These are phyloP conservation scores for Thamnaconus septentrionalis DNA, from an alignment of 2,113 vertebrate genomes.

Conservation along the genomic window DNA sequence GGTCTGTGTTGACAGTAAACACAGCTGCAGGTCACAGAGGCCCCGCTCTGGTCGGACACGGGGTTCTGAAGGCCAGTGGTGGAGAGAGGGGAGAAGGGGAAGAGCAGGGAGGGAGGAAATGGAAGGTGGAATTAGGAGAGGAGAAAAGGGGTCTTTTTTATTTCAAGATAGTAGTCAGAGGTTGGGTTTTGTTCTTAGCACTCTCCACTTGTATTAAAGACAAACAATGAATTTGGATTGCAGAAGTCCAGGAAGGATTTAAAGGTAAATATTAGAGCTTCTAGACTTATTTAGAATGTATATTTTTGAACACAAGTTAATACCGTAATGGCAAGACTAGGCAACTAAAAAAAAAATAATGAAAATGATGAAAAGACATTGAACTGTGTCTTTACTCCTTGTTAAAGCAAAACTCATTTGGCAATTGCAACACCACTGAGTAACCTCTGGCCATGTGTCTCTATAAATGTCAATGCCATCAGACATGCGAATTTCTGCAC, in stretches of 20 bases:
- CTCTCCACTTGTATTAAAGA: conserved; percentile 4
- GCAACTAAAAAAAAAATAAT: not conserved
- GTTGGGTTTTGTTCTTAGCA: not conserved
- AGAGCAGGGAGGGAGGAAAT: conserved; percentile 40
- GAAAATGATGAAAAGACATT: not conserved
- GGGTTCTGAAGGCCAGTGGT: conserved; percentile 59
- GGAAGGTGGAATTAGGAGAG: conserved; percentile 22
- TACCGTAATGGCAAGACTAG: not conserved
- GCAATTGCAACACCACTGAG: conserved; percentile 31
- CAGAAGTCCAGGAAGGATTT: not conserved
- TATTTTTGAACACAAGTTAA: not conserved
- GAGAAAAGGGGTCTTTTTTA: not conserved
- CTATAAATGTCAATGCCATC: conserved; percentile 40
- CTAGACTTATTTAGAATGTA: not conserved
- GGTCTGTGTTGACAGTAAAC: conserved; percentile 81
- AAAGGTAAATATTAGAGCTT: not conserved
- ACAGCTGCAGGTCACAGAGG: conserved; percentile 81
- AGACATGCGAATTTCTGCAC: conserved; percentile 29
- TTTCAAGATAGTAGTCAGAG: not conserved
- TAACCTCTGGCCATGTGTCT: conserved; percentile 36
- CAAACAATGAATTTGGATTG: not conserved
- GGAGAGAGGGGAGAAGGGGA: conserved; percentile 32
- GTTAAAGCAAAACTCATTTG: conserved; percentile 31
- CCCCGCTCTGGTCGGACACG: conserved; percentile 67
- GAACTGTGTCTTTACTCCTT: not conserved